A percentile compares a stretch with the other conserved stretches of the same genome.
Conservation (phyloP, 2,113 vertebrate genomes). For the Chlamydotis undulata region DNA sequence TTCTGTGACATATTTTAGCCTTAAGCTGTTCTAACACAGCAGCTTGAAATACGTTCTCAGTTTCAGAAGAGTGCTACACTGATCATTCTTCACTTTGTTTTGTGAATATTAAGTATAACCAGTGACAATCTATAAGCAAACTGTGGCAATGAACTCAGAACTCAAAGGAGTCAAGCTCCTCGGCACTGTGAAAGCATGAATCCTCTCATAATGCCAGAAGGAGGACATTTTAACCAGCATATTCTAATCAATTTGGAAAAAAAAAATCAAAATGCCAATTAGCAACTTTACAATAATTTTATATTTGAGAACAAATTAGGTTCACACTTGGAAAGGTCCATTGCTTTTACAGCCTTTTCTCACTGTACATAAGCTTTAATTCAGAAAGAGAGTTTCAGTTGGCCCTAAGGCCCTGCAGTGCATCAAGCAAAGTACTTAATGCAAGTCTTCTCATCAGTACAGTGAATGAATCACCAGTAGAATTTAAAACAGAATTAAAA, state of each 20-base stretch:
- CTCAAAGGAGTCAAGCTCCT: not conserved
- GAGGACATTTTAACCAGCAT: not conserved
- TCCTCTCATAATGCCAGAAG: not conserved
- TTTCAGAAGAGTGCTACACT: not conserved
- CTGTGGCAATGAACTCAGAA: not conserved
- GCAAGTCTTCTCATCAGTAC: not conserved
- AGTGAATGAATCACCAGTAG: not conserved
- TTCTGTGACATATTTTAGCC: not conserved
- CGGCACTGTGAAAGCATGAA: not conserved
- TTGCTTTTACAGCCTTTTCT: not conserved
- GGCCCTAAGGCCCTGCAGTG: not conserved
- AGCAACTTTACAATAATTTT: not conserved
- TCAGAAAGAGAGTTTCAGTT: not conserved
- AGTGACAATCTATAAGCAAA: not conserved
- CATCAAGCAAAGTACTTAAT: not conserved
- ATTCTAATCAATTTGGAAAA: not conserved
- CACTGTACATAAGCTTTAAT: not conserved
- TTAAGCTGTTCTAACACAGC: not conserved
- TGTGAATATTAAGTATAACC: not conserved
- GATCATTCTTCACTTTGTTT: not conserved
- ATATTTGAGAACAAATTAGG: not conserved
- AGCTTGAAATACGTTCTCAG: not conserved
- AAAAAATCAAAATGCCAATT: not conserved
- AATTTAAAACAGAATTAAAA: not conserved
- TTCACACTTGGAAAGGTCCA: not conserved